Evolutionary conservation across 2,113 vertebrate species (phyloP), one percentile per base, ranked within the genome.

Genomic region (Brienomyrus longianalis): DNA sequence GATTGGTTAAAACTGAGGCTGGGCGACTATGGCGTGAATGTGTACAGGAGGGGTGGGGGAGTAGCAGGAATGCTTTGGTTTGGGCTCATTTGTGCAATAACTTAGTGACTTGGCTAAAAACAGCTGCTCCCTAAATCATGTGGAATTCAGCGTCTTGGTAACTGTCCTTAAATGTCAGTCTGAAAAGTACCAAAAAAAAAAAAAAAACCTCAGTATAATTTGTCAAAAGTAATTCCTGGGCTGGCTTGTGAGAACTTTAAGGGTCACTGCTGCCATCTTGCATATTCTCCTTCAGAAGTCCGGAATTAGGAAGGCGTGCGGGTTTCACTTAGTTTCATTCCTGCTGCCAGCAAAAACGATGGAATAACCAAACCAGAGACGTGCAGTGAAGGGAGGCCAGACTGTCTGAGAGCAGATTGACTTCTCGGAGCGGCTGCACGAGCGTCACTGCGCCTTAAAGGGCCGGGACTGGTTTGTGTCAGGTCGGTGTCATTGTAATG

Each of bases 41-140:
- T 77, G 70, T 77, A 5, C 31, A 11, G 23, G 21, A 27, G 15
- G 70, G 31, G 35, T 19, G 70, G 70, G 31, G 27, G 5, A 1
- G 62, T 66, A 10, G 70, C 35, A 43, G 13, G 5, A 77, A 17
- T 17, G 47, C 59, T 23, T 9, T 88, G 43, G 62, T 45, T 17
- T 88, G 45, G 31, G 47, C 43, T 35, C 43, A 51, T 74, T 77
- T 88, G 66, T 88, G 88, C 88, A 83, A 45, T 88, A 59, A 48
- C n/a, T n/a, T 27, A 52, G n/a, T 74, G 62, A 89, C 21, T 56
- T 88, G 48, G 70, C 27, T 54, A 80, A 43, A 31, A 50, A 23
- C 35, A 9, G 21, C n/a, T 47, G 54, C 66, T 62, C n/a, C 10
- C 80, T 85, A 66, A 35, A 89, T 59, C 11, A 45, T 50, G 21